phyloP scores from a whole-genome alignment of 2,797 vertebrate species.

The Dicrostonyx torquatus region DNA sequence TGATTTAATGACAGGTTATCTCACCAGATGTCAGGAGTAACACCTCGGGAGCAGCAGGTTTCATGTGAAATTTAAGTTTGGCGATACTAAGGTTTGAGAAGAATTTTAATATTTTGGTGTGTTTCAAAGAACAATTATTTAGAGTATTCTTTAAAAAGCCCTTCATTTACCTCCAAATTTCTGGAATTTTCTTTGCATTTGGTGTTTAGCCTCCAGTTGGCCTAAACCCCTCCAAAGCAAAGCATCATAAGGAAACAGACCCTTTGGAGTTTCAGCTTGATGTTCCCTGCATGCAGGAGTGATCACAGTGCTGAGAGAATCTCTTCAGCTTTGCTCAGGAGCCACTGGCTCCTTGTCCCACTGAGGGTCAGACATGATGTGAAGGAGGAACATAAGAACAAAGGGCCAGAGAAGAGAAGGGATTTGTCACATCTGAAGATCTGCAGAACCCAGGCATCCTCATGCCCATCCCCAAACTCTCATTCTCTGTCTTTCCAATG shows the following conservation, averaged over 20 bases:
- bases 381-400: background rate
- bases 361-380: background rate
- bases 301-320: background rate
- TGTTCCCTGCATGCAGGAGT: rapidly evolving
- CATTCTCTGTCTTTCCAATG: background rate
- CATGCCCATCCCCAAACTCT: too few relatives aligned
- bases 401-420: background rate
- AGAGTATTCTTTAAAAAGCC: background rate
- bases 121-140: conserved; percentile 33
- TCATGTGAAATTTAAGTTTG: background rate
- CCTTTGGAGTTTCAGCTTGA: background rate
- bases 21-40: conserved; percentile 55
- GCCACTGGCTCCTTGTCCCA: background rate
- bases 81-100: conserved; percentile 14
- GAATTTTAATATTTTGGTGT: conserved; percentile 18
- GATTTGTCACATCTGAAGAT: background rate
- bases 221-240: background rate
- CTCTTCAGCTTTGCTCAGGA: background rate
- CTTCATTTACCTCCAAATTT: background rate
- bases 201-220: background rate
- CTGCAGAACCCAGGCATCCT: background rate
- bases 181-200: conserved; percentile 10
- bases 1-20: conserved; percentile 66
- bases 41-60: background rate
- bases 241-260: background rate